Conservation (phyloP, 2,888 invertebrate genomes). For the Steinernema hermaphroditum region DNA sequence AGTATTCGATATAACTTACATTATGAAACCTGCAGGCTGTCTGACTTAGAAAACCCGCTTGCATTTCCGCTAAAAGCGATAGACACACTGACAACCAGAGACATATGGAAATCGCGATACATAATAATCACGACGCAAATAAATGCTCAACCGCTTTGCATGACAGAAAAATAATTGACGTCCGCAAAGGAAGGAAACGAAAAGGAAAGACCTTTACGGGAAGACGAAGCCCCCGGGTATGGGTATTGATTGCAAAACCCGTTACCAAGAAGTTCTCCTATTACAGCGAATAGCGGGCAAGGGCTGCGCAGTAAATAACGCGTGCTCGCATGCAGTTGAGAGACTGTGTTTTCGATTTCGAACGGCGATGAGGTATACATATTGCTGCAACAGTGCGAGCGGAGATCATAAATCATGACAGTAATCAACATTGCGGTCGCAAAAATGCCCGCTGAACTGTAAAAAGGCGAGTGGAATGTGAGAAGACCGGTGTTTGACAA, state of each 20-base stretch:
- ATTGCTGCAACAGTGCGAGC: neutral
- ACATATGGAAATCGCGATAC: no score
- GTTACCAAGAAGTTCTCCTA: neutral
- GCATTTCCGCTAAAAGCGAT: no score
- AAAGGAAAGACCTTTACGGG: constrained; percentile 19
- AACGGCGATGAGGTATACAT: neutral
- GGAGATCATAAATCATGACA: constrained; percentile 6
- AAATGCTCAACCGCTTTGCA: neutral
- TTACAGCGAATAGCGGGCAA: neutral
- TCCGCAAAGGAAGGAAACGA: neutral
- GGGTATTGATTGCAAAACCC: constrained; percentile 22
- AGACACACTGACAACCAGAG: no score
- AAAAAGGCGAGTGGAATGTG: no score
- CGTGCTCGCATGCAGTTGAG: neutral
- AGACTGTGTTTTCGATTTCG: neutral
- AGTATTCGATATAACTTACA: neutral
- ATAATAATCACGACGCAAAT: neutral
- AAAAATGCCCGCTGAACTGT: no score
- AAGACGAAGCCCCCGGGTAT: neutral
- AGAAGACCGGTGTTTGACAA: no score
- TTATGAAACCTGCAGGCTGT: neutral
- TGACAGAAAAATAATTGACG: constrained; percentile 24
- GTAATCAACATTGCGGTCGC: neutral
- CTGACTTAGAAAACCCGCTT: neutral
- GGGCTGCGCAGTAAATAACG: neutral